Percentiles rank a stretch among this genome's conserved stretches.
phyloP scores from a whole-genome alignment of 2,888 invertebrate species.

The Microchrysa polita region DNA sequence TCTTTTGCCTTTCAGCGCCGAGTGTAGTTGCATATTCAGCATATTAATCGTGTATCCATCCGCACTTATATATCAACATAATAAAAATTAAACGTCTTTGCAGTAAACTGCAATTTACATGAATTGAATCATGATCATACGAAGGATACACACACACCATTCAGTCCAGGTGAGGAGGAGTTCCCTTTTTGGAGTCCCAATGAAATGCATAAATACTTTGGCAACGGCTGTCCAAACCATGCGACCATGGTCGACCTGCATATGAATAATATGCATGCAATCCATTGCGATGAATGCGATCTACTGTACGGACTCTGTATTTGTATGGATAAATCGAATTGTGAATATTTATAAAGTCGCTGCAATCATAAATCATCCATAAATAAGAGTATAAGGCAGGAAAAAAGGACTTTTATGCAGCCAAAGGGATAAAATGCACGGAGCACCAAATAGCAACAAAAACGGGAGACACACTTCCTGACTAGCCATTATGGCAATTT shows the following conservation, averaged over 20 bases:
- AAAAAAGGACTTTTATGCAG: background rate
- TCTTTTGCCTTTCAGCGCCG: constrained; percentile 38
- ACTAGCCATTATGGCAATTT: constrained; percentile 32
- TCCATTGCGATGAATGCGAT: background rate
- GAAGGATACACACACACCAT: background rate
- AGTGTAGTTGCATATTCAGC: constrained; percentile 9
- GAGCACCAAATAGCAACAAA: background rate
- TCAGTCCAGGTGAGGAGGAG: constrained; percentile 41
- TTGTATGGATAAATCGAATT: constrained; percentile 32
- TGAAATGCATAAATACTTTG: constrained; percentile 34
- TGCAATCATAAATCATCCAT: constrained; percentile 42
- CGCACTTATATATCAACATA: constrained; percentile 5
- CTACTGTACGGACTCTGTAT: constrained; percentile 34
- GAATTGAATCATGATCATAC: constrained; percentile 34
- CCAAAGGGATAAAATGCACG: constrained; percentile 18
- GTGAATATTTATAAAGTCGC: constrained; percentile 44
- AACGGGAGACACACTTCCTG: constrained; percentile 29
- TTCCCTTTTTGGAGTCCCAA: background rate
- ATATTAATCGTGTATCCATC: background rate
- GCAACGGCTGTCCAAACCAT: constrained; percentile 24
- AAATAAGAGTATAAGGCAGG: constrained; percentile 12
- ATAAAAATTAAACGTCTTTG: constrained; percentile 19
- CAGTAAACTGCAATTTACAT: constrained; percentile 43
- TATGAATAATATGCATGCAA: too few species aligned
- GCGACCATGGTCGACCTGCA: too few species aligned